Evolutionary conservation across 2,797 vertebrate genomes (phyloP), one percentile per base, ranked within the genome.

Genomic region (Crenuchus spilurus): DNA sequence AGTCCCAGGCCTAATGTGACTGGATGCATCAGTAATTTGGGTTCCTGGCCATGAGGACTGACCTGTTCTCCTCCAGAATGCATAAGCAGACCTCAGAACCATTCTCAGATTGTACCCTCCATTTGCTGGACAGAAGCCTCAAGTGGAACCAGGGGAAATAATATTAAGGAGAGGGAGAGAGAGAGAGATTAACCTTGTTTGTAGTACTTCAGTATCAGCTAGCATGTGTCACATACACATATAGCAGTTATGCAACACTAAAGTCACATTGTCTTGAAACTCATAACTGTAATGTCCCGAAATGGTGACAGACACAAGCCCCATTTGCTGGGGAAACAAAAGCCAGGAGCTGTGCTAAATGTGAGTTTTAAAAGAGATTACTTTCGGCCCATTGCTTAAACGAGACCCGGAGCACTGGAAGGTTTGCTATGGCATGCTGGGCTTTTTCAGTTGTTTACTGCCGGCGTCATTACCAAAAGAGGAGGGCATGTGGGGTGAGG

Each of bases 371-470:
- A 77, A 80, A 65, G 39, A 73, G 44, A 82, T 81, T 80, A 77
- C 75, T 77, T 86, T 84, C 82, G 72, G 80, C 74, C 84, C 85
- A 83, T 87, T 87, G 82, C 84, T 83, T 77, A 66, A 79, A 86
- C 88, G 86, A 85, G 85, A 87, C 81, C 77, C 75, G 66, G 49
- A 84, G 82, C 76, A 67, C 65, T 77, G 79, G 79, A 52, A 71
- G 74, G 72, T 28, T 75, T 86, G 81, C 73, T 71, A 76, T 2
- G 4, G 51, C 51, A 30, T n/a, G 14, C 51, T 54, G 14, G 31
- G 87, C 86, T 87, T 87, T 90, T 90, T 84, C 74, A 80, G 82
- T 82, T 72, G 35, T 80, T 86, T 83, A 71, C 79, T 82, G 48
- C 57, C 78, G 88, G 84, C 85, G 81, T 89, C 85, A 88, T 49